Base-by-base conservation (phyloP, 2,888 invertebrate species). In the Drosophila kanekoi region DNA sequence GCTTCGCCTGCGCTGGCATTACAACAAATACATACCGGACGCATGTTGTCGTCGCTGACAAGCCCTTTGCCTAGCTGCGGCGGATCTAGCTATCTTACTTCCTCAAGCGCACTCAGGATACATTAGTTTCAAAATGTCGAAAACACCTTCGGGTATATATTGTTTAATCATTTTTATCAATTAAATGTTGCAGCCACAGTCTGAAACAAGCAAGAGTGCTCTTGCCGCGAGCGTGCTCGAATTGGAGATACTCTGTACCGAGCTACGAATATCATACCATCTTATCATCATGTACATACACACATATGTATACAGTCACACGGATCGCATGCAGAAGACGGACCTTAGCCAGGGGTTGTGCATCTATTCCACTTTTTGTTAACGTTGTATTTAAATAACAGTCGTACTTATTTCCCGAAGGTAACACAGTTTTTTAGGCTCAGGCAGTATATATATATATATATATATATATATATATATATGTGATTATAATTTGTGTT, bases 91-190 rank as follows among this genome's bases (percentile, higher is more conserved):
- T 47, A 23, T 63, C 38, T 41, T 52, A 16, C 53, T 72, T 49
- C 23, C 65, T 37, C 56, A 18, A 20, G 38, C 45, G 32, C 45
- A 32, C 40, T 16, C n/a, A 13, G 2, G 13, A 20, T 20, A 35
- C 35, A 10, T 18, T 35, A 49, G 40, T 68, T 72, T 37, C 13
- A 43, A 38, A 59, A 16, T 48, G 41, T 32, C 16, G 14, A 40
- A 61, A 57, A 38, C 35, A 60, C 44, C 40, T 48, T 20, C 28
- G 48, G 20, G 18, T 33, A 28, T 33, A 28, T 20, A 44, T 47
- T 40, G 20, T 57, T 41, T 52, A 13, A 44, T n/a, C 16, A 60
- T 56, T 66, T 59, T 14, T 14, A 47, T 38, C 40, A 51, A 71
- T 51, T 54, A 64, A 54, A 23, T 54, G 28, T 37, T 44, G 53